Percentiles rank a stretch among this genome's conserved stretches.
Conservation (phyloP, 2,888 invertebrate species). For the Gibbula magus region DNA sequence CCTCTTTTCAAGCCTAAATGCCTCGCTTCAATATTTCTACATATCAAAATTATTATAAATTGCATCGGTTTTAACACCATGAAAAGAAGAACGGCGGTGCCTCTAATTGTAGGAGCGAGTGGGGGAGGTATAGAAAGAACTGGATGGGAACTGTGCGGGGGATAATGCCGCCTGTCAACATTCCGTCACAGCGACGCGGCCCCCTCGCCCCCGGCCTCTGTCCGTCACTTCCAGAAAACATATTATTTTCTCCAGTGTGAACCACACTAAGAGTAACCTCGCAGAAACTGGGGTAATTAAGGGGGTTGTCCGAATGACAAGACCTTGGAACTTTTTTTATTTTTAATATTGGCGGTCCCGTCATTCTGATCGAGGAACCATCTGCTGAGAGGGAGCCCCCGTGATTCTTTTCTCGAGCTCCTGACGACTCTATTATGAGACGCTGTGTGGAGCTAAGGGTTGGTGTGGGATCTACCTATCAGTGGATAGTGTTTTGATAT, state of each 20-base stretch:
- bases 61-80: constrained; percentile 32
- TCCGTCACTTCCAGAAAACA: constrained; percentile 35
- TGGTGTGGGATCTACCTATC: too few relatives aligned
- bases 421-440: too few relatives aligned
- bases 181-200: constrained; percentile 26
- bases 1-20: constrained; percentile 25
- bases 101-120: constrained; percentile 29
- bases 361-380: background rate
- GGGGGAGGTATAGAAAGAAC: constrained; percentile 33
- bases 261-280: constrained; percentile 14
- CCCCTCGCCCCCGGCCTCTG: background rate
- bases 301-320: constrained; percentile 31
- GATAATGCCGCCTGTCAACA: constrained; percentile 34
- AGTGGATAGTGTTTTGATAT: background rate
- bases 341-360: constrained; percentile 15
- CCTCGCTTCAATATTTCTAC: constrained; percentile 30
- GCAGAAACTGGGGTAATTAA: constrained; percentile 43
- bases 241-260: constrained; percentile 42
- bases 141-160: constrained; percentile 23
- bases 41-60: constrained; percentile 36
- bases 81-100: background rate
- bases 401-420: background rate
- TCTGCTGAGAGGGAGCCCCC: constrained; percentile 2
- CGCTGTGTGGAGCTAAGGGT: too few relatives aligned
- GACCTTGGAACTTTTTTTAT: constrained; percentile 18